Evolutionary conservation across 2,797 vertebrate species (phyloP), one percentile per base, ranked within the genome.

Genomic region (Diplodus puntazzo): DNA sequence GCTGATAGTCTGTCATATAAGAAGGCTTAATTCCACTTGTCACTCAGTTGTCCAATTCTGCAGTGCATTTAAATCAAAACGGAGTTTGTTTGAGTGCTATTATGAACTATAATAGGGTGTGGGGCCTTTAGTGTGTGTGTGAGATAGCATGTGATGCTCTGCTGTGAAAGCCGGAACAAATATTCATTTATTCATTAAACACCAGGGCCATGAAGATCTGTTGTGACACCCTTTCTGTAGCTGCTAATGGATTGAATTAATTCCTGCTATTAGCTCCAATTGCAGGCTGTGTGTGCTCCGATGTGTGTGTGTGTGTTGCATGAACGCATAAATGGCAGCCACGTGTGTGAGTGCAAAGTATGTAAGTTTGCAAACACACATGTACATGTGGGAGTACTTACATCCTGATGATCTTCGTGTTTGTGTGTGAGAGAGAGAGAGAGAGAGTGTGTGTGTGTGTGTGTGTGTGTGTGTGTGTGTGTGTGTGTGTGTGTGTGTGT

Each of bases 141-240:
- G 66, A 7, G 59, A 66, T 50, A 59, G 49, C 46, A 53, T 81
- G 83, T 77, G 81, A 90, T 72, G 74, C 88, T 89, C 82, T 80
- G 78, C 90, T 81, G 61, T 81, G 76, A 91, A 93, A 92, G 88
- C 90, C 55, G 77, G 67, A 93, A 93, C 93, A 95, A 95, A 95
- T 95, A 95, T 95, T 95, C 89, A 96, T 95, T 95, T 95, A 95
- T 95, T 95, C 95, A 95, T 96, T 95, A 95, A 95, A 95, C 89
- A 89, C 77, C 71, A 81, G 73, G 80, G 83, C 87, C 84, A 79
- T 86, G 88, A 90, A 91, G 88, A 93, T 94, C 71, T 92, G 91
- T 92, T 92, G 83, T 90, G 93, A 94, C 94, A 94, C 83, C 82
- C 84, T 83, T 88, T 93, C 89, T 87, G 87, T 92, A 86, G 82